A percentile compares a stretch with the other conserved stretches of the same genome.
These are phyloP conservation scores for Julus scanicus DNA, from an alignment of 2,888 invertebrate genomes.

Conservation along the genomic window DNA sequence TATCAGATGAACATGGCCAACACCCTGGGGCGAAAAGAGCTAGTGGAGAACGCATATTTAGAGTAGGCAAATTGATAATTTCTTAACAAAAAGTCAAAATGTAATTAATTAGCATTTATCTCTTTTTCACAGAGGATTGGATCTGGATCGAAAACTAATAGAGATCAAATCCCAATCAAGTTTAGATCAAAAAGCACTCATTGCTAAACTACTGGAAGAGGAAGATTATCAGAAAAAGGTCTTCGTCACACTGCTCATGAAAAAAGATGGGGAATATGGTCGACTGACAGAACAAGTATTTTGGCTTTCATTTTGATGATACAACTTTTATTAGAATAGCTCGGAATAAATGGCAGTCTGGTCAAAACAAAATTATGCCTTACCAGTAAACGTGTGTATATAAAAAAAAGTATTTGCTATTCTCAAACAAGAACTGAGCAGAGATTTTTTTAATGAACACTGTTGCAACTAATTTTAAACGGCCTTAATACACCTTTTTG, in stretches of 20 bases:
- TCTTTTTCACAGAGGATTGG: constrained; percentile 36
- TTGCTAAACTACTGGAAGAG: constrained; percentile 49
- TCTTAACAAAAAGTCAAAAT: neutral
- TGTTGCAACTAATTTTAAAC: neutral
- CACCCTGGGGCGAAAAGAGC: constrained; percentile 41
- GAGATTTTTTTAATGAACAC: too few relatives aligned
- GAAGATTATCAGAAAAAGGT: constrained; percentile 57
- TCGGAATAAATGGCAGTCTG: too few relatives aligned
- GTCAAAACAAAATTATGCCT: too few relatives aligned
- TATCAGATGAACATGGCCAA: constrained; percentile 32
- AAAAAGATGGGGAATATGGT: constrained; percentile 56
- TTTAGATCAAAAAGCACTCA: constrained; percentile 48
- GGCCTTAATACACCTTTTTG: neutral
- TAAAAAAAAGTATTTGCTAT: too few relatives aligned
- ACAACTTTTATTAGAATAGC: too few relatives aligned
- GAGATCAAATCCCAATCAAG: constrained; percentile 27
- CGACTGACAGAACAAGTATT: constrained; percentile 56
- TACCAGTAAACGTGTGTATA: too few relatives aligned
- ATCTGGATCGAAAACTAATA: neutral
- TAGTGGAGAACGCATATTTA: constrained; percentile 39
- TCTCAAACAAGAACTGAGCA: too few relatives aligned
- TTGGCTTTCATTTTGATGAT: neutral
- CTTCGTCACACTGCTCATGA: constrained; percentile 53
- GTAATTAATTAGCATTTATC: neutral
- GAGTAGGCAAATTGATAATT: neutral